Base-by-base conservation (phyloP, 2,888 invertebrate genomes). In the Icerya purchasi region DNA sequence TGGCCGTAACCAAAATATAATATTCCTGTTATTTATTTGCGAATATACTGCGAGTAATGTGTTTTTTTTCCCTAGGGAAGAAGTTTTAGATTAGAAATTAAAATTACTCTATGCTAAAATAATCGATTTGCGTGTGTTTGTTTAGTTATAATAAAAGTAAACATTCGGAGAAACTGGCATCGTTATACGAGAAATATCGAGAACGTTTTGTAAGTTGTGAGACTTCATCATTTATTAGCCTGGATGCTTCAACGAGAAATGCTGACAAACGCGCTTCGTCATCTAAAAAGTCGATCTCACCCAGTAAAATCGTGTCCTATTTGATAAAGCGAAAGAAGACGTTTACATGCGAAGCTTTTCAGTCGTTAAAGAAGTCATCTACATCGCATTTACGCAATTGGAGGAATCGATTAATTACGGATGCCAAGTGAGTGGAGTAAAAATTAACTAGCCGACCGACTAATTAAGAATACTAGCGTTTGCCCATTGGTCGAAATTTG, bases 251-350 rank as follows among this genome's bases (percentile, higher is more conserved):
- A 14, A 24, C 25, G 18, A 59, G 53, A 60, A 23, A 56, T 56
- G 22, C 14, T 36, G 21, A 14, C 10, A 56, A 36, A 21, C 56
- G 56, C 22, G 14, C 8, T 36, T 14, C 36, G 5, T n/a, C n/a
- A n/a, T n/a, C n/a, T n/a, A 59, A 59, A 55, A 52, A 60, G 22
- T 21, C 52, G 49, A 24, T 36, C 68, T 86, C 86, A 1, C 86
- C 87, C 0, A 86, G 86, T 0, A 78, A 83, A 62, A 75, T 86
- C 3, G 71, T 87, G 20, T 86, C 84, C 61, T 86, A 87, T 68
- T 73, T 87, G 66, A 86, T 86, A 1, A 78, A 81, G 59, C 75
- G 87, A 5, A 75, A 85, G 57, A 82, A 82, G 65, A 80, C 83
- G 1, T 87, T 87, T 70, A 84, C 84, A 59, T 84, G 81, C 54